Conservation (phyloP, 2,888 invertebrate genomes). For the Phanerotoma sp. region DNA sequence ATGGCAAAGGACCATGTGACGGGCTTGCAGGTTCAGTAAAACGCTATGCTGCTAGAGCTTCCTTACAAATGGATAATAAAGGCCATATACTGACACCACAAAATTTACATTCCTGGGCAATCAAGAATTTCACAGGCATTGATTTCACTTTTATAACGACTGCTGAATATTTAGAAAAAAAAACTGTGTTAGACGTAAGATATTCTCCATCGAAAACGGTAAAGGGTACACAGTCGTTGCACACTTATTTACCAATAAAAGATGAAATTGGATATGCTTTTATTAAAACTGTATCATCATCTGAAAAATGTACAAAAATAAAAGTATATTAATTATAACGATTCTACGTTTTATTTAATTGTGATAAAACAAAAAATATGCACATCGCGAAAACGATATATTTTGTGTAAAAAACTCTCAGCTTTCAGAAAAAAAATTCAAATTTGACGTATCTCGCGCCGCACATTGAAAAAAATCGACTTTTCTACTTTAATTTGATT, state of each 20-base stretch:
- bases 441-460: no score
- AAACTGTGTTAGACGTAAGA: conserved; percentile 1
- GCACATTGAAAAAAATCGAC: background rate
- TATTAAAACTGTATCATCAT: no score
- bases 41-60: background rate
- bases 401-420: background rate
- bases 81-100: no score
- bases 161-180: background rate
- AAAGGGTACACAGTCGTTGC: no score
- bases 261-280: no score
- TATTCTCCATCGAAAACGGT: background rate
- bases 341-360: background rate
- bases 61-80: background rate
- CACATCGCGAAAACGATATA: no score
- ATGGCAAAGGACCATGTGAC: conserved; percentile 11
- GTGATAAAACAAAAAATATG: no score
- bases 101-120: no score
- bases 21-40: background rate
- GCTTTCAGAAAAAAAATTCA: no score
- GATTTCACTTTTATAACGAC: no score
- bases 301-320: background rate
- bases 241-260: no score
- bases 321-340: conserved; percentile 2
- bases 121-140: no score
- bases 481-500: background rate